These are phyloP conservation scores for Vulpes ferrilata DNA, from an alignment of 2,113 vertebrate species.

Conservation along the genomic window DNA sequence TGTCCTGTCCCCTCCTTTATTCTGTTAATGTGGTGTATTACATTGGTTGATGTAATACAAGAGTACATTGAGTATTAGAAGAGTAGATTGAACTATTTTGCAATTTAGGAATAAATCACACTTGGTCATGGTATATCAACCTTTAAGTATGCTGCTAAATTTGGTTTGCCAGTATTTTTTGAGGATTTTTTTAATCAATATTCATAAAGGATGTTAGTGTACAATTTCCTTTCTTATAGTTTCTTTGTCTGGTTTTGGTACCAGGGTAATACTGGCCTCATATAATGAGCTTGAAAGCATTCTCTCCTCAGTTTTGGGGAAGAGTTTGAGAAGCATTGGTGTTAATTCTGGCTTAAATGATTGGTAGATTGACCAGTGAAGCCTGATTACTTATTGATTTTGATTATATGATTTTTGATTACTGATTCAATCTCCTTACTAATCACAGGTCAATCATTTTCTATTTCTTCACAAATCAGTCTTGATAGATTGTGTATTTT, in stretches of 20 bases:
- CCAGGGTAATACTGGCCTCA: background rate
- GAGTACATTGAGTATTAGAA: too few relatives aligned
- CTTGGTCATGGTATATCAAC: background rate
- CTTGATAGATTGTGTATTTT: background rate
- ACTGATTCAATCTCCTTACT: background rate
- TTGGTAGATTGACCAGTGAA: background rate
- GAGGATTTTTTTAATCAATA: background rate
- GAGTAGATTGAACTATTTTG: background rate
- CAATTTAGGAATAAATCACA: background rate
- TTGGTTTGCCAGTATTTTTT: background rate
- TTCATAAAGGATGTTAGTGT: background rate
- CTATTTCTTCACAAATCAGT: background rate
- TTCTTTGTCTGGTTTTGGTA: background rate
- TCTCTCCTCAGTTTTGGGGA: background rate
- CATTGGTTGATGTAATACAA: background rate
- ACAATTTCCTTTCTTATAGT: background rate
- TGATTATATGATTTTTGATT: background rate
- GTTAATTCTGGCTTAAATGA: background rate
- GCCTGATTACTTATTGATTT: background rate
- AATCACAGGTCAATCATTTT: background rate
- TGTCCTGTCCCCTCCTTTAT: background rate
- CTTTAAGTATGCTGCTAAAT: background rate
- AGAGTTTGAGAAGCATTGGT: background rate
- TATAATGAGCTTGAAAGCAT: background rate
- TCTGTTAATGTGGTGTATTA: background rate